Percentiles rank a stretch among this genome's conserved stretches.
These are phyloP conservation scores for Chamaea fasciata DNA, from an alignment of 2,113 vertebrate genomes.

Conservation along the genomic window DNA sequence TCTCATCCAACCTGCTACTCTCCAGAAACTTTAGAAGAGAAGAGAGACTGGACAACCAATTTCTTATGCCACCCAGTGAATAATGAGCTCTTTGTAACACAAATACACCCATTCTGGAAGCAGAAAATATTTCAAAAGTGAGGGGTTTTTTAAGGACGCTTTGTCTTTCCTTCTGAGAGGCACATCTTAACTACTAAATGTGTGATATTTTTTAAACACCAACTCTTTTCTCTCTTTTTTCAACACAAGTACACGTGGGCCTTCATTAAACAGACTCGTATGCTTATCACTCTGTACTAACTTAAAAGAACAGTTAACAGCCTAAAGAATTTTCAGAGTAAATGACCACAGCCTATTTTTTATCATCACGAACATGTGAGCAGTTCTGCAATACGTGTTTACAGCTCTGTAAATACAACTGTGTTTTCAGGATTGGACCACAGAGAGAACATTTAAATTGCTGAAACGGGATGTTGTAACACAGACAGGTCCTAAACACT, in stretches of 20 bases:
- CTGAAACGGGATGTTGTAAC: background rate
- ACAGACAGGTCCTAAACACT: background rate
- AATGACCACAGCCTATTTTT: background rate
- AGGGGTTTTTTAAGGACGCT: background rate
- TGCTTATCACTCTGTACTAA: background rate
- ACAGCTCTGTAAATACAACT: background rate
- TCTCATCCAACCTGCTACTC: background rate
- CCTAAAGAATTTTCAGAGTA: background rate
- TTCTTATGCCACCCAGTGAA: background rate
- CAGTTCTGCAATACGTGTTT: background rate
- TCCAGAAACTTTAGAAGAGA: background rate
- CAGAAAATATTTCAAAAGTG: background rate
- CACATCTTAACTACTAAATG: background rate
- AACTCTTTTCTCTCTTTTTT: background rate
- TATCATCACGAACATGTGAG: background rate
- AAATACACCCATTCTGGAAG: background rate
- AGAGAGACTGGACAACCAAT: background rate
- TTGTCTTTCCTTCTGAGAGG: background rate
- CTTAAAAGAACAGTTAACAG: background rate
- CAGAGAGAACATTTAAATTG: background rate
- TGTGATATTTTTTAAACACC: background rate
- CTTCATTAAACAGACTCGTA: background rate
- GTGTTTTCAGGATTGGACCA: background rate
- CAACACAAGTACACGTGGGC: background rate
- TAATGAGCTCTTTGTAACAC: background rate